A percentile compares a stretch with the other conserved stretches of the same genome.
phyloP scores from a whole-genome alignment of 2,888 invertebrate species.

The Epirrita christyi region DNA sequence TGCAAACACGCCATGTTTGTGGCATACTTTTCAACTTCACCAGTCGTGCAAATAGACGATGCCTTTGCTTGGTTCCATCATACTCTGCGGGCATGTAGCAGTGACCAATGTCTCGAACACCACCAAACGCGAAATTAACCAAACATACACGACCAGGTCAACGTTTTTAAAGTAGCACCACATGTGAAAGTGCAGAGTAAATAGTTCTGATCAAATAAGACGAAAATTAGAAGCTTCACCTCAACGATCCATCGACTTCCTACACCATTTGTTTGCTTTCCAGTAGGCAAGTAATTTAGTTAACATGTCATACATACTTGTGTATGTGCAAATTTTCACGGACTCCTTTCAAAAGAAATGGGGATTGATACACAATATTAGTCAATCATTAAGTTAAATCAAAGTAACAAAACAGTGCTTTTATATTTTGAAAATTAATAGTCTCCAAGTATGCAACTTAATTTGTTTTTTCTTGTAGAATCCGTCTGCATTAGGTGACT shows the following conservation, averaged over 20 bases:
- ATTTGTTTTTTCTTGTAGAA: too few species aligned
- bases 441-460: too few species aligned
- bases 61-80: constrained; percentile 33
- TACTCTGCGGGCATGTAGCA: constrained; percentile 25
- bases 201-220: constrained; percentile 74
- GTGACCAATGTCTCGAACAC: constrained; percentile 48
- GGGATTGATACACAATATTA: background rate
- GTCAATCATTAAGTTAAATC: background rate
- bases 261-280: constrained; percentile 42
- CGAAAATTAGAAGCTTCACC: constrained; percentile 66
- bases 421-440: too few species aligned
- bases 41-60: constrained; percentile 58
- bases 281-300: constrained; percentile 33
- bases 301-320: constrained; percentile 18
- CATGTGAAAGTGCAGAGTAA: constrained; percentile 77
- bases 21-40: constrained; percentile 68
- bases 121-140: constrained; percentile 66
- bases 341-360: constrained; percentile 20
- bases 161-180: constrained; percentile 79
- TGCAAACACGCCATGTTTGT: constrained; percentile 62
- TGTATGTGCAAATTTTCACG: constrained; percentile 11
- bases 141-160: constrained; percentile 73
- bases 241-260: constrained; percentile 52
- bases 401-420: too few species aligned
- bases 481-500: too few species aligned